These are phyloP conservation scores for Sarcophaga bullata DNA, from an alignment of 1,140 invertebrate genomes.

Conservation along the genomic window DNA sequence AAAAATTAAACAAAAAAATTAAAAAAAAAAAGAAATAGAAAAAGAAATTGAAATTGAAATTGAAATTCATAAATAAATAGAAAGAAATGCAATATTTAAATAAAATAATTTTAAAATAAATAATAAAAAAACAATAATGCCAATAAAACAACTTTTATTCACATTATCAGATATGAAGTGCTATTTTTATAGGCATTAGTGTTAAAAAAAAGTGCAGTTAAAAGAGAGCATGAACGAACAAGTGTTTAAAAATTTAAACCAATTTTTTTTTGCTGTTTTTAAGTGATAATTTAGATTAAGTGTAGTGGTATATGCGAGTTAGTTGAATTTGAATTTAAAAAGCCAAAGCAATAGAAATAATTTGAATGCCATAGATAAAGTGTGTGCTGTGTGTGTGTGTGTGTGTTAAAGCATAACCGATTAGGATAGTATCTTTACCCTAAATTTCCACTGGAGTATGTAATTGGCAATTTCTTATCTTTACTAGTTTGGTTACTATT, in stretches of 20 bases:
- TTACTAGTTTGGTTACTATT: slow-evolving; percentile 64
- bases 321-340: no score
- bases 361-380: no score
- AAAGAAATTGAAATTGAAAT: background rate
- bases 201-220: background rate
- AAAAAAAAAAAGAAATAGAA: slow-evolving; percentile 13
- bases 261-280: background rate
- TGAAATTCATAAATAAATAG: slow-evolving; percentile 5
- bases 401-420: slow-evolving; percentile 1
- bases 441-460: slow-evolving; percentile 66
- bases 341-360: no score
- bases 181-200: background rate
- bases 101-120: background rate
- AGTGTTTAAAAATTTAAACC: background rate
- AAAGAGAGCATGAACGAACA: no score
- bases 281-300: no score
- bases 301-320: no score
- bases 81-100: slow-evolving; percentile 13
- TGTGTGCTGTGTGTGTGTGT: no score
- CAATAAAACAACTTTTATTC: background rate
- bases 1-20: background rate
- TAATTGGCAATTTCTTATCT: slow-evolving; percentile 67
- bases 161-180: background rate
- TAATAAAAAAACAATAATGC: background rate
- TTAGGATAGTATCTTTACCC: slow-evolving; percentile 52